phyloP scores from a whole-genome alignment of 2,113 vertebrate species.

The Alexandromys fortis region DNA sequence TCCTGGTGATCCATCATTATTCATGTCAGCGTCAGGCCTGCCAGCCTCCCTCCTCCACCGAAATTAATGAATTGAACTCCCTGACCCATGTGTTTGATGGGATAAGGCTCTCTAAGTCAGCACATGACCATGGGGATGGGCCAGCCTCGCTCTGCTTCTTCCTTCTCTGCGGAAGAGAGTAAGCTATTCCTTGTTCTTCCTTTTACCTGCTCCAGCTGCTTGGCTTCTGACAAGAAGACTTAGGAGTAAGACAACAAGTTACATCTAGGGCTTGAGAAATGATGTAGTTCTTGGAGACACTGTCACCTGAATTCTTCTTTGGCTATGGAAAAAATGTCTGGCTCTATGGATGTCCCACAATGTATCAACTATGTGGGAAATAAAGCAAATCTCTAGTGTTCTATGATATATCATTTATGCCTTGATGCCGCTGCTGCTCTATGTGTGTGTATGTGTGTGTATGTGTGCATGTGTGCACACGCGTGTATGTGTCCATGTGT shows the following conservation, averaged over 20 bases:
- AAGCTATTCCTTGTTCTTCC: background rate
- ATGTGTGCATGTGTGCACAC: background rate
- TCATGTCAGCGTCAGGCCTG: conserved; percentile 69
- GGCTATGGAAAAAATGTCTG: rapidly evolving
- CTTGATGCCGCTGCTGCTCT: background rate
- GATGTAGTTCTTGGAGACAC: rapidly evolving
- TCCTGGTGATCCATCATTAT: conserved; percentile 78
- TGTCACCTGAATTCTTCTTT: background rate
- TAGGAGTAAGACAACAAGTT: background rate
- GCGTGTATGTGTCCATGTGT: background rate
- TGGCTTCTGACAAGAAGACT: background rate
- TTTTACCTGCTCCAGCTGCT: background rate
- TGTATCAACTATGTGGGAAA: background rate
- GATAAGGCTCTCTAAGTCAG: conserved; percentile 44
- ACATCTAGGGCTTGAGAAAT: background rate
- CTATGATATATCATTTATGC: background rate
- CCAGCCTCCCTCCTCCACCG: conserved; percentile 63
- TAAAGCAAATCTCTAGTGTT: background rate
- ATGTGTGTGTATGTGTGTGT: background rate
- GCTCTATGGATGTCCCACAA: background rate
- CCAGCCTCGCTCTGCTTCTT: background rate
- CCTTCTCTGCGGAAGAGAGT: background rate
- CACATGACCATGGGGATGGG: conserved; percentile 7
- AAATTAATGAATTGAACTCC: conserved; percentile 79
- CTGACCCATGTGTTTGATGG: background rate